These are phyloP conservation scores for Malurus melanocephalus DNA, from an alignment of 2,113 vertebrate species.

Conservation along the genomic window DNA sequence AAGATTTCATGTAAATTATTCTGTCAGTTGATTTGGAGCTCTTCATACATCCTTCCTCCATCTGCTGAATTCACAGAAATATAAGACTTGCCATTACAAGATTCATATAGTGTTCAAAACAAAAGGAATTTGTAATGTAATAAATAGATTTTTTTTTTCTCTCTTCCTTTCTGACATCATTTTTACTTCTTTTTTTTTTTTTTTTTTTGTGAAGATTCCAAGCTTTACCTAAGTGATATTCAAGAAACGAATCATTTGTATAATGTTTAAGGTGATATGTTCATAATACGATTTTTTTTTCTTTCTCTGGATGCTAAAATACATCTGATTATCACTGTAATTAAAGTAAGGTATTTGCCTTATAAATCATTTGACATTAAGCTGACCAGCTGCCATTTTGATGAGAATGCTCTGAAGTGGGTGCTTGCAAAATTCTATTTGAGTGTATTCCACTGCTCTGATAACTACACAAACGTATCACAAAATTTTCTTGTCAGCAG, in stretches of 20 bases:
- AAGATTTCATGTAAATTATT: conserved; percentile 38
- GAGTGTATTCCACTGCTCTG: background rate
- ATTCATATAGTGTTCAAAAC: background rate
- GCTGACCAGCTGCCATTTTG: background rate
- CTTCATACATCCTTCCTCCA: conserved; percentile 17
- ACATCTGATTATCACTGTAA: background rate
- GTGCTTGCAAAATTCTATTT: background rate
- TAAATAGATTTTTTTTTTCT: background rate
- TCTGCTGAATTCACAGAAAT: conserved; percentile 45
- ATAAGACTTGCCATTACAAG: conserved; percentile 6
- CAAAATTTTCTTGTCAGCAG: background rate
- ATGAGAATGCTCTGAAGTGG: background rate
- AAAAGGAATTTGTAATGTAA: background rate
- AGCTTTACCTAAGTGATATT: background rate
- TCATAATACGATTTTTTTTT: conserved; percentile 12
- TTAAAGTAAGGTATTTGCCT: conserved; percentile 22
- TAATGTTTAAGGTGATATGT: background rate
- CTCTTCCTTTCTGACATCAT: background rate
- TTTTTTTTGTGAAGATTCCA: background rate
- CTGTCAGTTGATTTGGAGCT: conserved; percentile 2
- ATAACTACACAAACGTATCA: background rate
- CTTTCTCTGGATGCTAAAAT: conserved; percentile 18
- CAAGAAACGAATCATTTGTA: conserved; percentile 9
- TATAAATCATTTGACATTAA: conserved; percentile 37
- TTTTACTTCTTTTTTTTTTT: background rate